Percentiles rank a stretch among this genome's conserved stretches.
Conservation (phyloP, 2,888 invertebrate genomes). For the Hirtodrosophila cameraria region DNA sequence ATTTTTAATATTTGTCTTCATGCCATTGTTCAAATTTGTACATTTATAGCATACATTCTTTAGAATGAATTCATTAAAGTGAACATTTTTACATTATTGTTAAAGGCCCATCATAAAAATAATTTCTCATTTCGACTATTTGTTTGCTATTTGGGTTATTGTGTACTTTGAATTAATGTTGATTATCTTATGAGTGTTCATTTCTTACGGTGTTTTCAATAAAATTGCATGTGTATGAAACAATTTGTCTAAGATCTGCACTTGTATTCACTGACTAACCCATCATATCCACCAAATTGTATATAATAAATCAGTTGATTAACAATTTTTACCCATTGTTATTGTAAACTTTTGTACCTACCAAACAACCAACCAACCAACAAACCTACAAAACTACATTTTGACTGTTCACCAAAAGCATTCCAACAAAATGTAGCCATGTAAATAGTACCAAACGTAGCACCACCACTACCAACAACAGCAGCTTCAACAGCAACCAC, state of each 20-base stretch:
- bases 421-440: conserved; percentile 73
- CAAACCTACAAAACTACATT: conserved; percentile 57
- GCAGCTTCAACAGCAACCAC: conserved; percentile 54
- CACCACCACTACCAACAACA: conserved; percentile 56
- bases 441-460: conserved; percentile 81
- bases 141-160: no score
- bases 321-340: conserved; percentile 75
- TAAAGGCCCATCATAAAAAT: no score
- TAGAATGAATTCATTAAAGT: no score
- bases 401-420: conserved; percentile 60
- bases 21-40: no score
- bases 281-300: conserved; percentile 59
- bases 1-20: no score
- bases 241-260: not conserved
- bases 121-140: no score
- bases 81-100: no score
- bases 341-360: conserved; percentile 76
- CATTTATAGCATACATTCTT: no score
- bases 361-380: conserved; percentile 37
- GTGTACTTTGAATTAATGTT: not conserved
- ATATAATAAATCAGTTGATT: conserved; percentile 72
- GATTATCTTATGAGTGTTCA: not conserved
- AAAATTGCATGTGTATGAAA: conserved; percentile 9
- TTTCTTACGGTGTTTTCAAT: no score
- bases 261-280: conserved; percentile 1